These are phyloP conservation scores for Lapara coniferarum DNA, from an alignment of 2,888 invertebrate species.

Conservation along the genomic window DNA sequence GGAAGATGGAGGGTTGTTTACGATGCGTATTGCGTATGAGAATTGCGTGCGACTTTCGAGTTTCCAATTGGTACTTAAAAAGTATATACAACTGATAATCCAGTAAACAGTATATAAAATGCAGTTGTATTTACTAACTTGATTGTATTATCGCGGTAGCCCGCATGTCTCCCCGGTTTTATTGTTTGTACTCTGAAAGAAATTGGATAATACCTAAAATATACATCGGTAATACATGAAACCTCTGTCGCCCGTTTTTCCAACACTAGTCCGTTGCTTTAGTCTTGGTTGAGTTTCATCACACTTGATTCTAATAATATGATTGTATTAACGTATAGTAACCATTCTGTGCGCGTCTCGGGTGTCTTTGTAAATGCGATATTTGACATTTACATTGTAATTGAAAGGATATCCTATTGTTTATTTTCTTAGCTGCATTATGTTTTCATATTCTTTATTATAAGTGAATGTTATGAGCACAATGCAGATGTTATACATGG, in stretches of 20 bases:
- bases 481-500: neutral
- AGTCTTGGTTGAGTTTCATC: conserved; percentile 42
- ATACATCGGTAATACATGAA: conserved; percentile 59
- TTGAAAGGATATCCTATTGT: conserved; percentile 8
- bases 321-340: conserved; percentile 18
- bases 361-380: conserved; percentile 2
- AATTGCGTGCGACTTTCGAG: conserved; percentile 9
- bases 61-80: neutral
- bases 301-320: conserved; percentile 10
- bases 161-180: conserved; percentile 57
- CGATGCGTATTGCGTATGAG: conserved; percentile 58
- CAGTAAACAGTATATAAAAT: conserved; percentile 36
- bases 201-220: conserved; percentile 64
- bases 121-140: conserved; percentile 48
- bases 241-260: conserved; percentile 66
- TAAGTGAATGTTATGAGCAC: neutral
- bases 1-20: conserved; percentile 83
- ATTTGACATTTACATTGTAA: conserved; percentile 11
- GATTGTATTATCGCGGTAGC: conserved; percentile 59
- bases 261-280: conserved; percentile 46
- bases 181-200: conserved; percentile 65
- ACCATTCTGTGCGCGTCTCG: neutral
- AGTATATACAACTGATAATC: too few relatives aligned
- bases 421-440: conserved; percentile 3
- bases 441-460: neutral